phyloP scores from a whole-genome alignment of 2,888 invertebrate genomes.

The Ypsolopha scabrella region DNA sequence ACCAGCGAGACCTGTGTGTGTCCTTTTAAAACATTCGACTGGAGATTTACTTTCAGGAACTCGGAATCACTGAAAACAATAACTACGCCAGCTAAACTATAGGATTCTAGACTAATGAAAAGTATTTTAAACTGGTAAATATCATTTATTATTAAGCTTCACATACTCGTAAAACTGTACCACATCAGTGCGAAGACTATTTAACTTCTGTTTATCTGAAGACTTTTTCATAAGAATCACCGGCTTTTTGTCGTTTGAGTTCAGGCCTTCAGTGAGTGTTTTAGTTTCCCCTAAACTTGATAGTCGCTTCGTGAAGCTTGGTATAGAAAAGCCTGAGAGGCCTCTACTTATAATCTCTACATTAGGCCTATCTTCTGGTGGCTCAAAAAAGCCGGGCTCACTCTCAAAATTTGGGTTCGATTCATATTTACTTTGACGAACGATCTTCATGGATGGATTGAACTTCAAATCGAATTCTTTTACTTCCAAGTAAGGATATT shows the following conservation, averaged over 20 bases:
- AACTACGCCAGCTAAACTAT: no score
- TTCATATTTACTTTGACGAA: no score
- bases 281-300: background rate
- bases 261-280: background rate
- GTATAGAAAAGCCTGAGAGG: constrained; percentile 51
- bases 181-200: constrained; percentile 24
- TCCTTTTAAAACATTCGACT: no score
- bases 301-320: constrained; percentile 10
- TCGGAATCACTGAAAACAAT: no score
- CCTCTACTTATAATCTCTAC: constrained; percentile 56
- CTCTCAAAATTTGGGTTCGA: background rate
- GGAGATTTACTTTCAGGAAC: no score
- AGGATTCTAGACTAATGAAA: no score
- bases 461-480: constrained; percentile 44
- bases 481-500: constrained; percentile 53
- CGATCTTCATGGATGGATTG: constrained; percentile 18
- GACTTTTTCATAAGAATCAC: constrained; percentile 8
- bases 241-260: no score
- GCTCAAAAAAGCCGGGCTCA: constrained; percentile 18
- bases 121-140: background rate
- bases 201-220: constrained; percentile 13
- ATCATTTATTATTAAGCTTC: background rate
- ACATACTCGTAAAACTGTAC: background rate
- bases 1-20: no score
- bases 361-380: constrained; percentile 31